Conservation (phyloP, 2,888 invertebrate genomes). For the Andrena bicolor region DNA sequence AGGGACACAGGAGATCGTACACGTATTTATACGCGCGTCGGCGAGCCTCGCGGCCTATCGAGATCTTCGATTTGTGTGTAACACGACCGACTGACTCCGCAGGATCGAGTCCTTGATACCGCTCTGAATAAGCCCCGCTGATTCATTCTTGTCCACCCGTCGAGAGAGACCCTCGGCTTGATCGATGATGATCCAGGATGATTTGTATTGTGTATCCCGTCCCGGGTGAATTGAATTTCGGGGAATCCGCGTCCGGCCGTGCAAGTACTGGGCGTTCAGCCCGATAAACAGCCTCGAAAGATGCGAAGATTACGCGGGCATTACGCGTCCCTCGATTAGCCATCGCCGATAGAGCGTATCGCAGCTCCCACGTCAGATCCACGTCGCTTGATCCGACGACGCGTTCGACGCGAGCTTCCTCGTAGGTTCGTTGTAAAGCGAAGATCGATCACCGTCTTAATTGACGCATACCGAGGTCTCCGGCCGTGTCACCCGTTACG, state of each 20-base stretch:
- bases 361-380: constrained; percentile 11
- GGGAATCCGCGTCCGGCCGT: constrained; percentile 51
- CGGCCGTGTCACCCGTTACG: constrained; percentile 35
- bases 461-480: constrained; percentile 53
- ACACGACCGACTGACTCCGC: constrained; percentile 62
- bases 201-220: constrained; percentile 65
- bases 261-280: constrained; percentile 3
- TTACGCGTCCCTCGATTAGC: constrained; percentile 53
- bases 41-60: constrained; percentile 47
- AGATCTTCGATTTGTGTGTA: constrained; percentile 63
- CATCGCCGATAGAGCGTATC: constrained; percentile 34
- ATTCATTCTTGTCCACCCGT: constrained; percentile 71
- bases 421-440: constrained; percentile 19
- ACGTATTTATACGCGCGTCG: constrained; percentile 45
- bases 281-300: constrained; percentile 31
- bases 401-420: constrained; percentile 27
- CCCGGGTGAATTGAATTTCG: constrained; percentile 66
- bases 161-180: constrained; percentile 63
- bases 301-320: constrained; percentile 55
- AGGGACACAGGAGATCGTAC: constrained; percentile 1
- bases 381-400: constrained; percentile 11
- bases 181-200: constrained; percentile 72
- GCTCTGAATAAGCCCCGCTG: constrained; percentile 70
- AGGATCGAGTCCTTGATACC: constrained; percentile 56
- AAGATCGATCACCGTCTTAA: constrained; percentile 63